Base-by-base conservation (phyloP, 2,113 vertebrate genomes). In the Psittacara wagleri region DNA sequence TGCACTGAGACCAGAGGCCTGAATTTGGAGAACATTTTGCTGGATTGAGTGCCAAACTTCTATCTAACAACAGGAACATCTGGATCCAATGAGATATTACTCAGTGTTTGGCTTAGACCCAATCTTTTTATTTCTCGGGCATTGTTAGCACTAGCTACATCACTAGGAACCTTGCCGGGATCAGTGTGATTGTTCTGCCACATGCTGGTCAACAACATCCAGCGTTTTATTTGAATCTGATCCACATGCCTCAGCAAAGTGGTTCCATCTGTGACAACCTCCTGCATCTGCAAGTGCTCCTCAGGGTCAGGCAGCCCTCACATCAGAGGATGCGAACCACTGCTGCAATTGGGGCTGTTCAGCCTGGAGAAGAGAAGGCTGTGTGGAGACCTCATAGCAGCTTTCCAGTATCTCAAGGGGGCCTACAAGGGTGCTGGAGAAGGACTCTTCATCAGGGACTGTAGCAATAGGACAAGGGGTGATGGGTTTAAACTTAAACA, bases 251-350 rank as follows among this genome's bases (percentile, higher is more conserved):
- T 94, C 20, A 0, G 83, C 91, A 90, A 97, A 96, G 93, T 92
- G 83, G 39, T 95, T 97, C 95, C 97, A 96, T 96, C 95, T 96
- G 95, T 95, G 91, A 94, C 86, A 88, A 62, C 51, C 90, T 87
- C 75, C 88, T 86, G 86, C 83, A 83, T 83, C 69, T 77, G 43
- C 1, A 3, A 93, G 75, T 0, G 0, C 37, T 86, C 67, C 86
- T 73, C 2, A 0, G 64, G 51, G 66, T 59, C 3, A 0, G 43
- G 29, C 91, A 88, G 62, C 5, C 51, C 76, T 55, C 8, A 1
- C 4, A 5, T 49, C 6, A 1, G n/a, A 55, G 66, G 83, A 35
- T 48, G 57, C 3, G 0, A 79, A 78, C 29, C 3, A 5, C 92
- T 82, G 75, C 72, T 92, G 57, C 33, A 35, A 35, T 10, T 59